Base-by-base conservation (phyloP, 2,888 invertebrate genomes). In the Dichetophora obliterata region DNA sequence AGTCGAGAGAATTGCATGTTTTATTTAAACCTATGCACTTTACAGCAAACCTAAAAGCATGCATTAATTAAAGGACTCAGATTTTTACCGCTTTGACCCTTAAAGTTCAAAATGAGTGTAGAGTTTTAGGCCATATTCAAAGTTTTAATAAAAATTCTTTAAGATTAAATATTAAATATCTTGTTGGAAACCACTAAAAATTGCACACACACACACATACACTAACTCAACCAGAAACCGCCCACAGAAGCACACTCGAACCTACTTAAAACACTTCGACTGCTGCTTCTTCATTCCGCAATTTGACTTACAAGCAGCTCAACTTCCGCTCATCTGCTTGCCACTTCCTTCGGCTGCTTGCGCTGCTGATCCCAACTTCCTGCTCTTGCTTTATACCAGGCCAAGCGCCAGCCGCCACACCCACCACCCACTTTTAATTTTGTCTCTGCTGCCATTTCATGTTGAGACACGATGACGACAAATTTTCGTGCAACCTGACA, bases 401-500 rank as follows among this genome's bases (percentile, higher is more conserved):
- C 16, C 27, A 11, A 1, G 5, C 27, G 19, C 54, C 54, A 54
- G 9, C 54, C 54, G 54, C 54, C 54, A 54, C 61, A 16, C 61
- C 31, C 31, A 24, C 61, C 37, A 50, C 19, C n/a, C 27, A 27
- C 52, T 19, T 65, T 74, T 65, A 52, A 63, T 74, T 74, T 34
- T 19, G 31, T 74, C 74, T 65, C 65, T 65, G 31, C 65, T 74
- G 63, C 63, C 65, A 71, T 54, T 65, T 73, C 50, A 48, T 73
- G 73, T 50, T 63, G 74, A 74, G 86, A 86, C 85, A 85, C 84
- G 85, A 86, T 85, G 85, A 86, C 85, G 86, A 86, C 86, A 85
- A 86, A 85, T 85, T 85, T 86, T 85, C 85, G 85, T 86, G 85
- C 85, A 85, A 86, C 85, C 86, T 85, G 86, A 86, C 86, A 85